Conservation (phyloP, 30 jellyfish, hydroid and myxozoan genomes). For the Nemopilema nomurai region DNA sequence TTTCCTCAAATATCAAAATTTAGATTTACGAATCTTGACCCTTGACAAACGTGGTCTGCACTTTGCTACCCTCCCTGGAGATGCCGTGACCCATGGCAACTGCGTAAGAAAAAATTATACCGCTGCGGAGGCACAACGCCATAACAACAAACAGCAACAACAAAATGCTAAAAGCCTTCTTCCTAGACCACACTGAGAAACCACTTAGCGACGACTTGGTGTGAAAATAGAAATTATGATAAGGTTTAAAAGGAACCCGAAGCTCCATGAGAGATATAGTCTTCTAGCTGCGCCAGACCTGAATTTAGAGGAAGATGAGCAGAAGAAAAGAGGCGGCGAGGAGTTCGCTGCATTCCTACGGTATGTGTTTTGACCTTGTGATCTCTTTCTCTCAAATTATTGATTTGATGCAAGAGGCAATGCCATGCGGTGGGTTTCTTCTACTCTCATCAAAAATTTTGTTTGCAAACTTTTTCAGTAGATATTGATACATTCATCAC, state of each 20-base stretch:
- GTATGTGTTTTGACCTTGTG: neutral
- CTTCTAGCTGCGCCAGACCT: constrained; percentile 42
- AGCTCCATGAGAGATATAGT: constrained; percentile 52
- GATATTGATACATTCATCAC: too few relatives aligned
- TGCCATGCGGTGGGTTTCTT: too few relatives aligned
- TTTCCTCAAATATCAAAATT: too few relatives aligned
- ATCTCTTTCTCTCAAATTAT: neutral
- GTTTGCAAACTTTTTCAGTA: too few relatives aligned
- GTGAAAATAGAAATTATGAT: constrained; percentile 11
- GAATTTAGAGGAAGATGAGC: neutral
- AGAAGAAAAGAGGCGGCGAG: constrained; percentile 20
- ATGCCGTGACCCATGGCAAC: too few relatives aligned
- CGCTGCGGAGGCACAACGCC: constrained; percentile 9
- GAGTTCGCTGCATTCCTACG: constrained; percentile 49
- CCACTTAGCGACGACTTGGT: neutral
- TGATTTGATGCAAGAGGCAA: too few relatives aligned
- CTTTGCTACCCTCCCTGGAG: too few relatives aligned
- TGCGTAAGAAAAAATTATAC: neutral
- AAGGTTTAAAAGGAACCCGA: constrained; percentile 42
- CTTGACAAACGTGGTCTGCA: too few relatives aligned
- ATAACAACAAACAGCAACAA: constrained; percentile 55
- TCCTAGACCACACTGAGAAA: neutral
- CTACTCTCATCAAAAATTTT: too few relatives aligned
- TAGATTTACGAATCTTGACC: too few relatives aligned
- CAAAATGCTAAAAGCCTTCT: constrained; percentile 19